Conservation (phyloP, 1,140 invertebrate genomes). For the Lucilia cuprina region DNA sequence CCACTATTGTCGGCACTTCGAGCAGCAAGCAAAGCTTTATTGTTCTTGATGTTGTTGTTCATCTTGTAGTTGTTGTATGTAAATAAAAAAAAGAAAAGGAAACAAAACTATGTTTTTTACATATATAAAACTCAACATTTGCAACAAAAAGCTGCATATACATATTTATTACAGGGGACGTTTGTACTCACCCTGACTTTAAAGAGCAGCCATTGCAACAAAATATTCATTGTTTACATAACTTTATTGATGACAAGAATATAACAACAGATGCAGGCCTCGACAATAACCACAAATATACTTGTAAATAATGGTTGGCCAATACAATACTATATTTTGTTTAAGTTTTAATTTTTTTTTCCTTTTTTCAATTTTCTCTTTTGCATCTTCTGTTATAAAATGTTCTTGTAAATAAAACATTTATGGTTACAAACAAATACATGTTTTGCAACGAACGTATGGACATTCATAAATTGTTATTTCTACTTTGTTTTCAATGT, state of each 20-base stretch:
- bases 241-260: constrained; percentile 12
- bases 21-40: not conserved
- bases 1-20: not conserved
- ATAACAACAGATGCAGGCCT: constrained; percentile 14
- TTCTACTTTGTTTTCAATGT: not conserved
- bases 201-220: not conserved
- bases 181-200: not conserved
- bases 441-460: too few species aligned
- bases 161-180: not conserved
- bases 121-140: not conserved
- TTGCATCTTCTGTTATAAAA: not conserved
- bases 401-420: not conserved
- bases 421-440: too few species aligned
- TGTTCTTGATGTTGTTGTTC: not conserved
- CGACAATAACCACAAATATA: constrained; percentile 7
- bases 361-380: not conserved
- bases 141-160: not conserved
- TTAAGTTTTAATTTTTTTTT: not conserved
- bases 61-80: not conserved
- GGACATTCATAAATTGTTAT: not conserved
- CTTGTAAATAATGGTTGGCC: constrained; percentile 13
- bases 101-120: not conserved
- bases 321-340: not conserved
- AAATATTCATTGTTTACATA: constrained; percentile 9
- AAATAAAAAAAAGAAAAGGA: not conserved